Conservation (phyloP, 2,113 vertebrate species). For the Orycteropus afer region DNA sequence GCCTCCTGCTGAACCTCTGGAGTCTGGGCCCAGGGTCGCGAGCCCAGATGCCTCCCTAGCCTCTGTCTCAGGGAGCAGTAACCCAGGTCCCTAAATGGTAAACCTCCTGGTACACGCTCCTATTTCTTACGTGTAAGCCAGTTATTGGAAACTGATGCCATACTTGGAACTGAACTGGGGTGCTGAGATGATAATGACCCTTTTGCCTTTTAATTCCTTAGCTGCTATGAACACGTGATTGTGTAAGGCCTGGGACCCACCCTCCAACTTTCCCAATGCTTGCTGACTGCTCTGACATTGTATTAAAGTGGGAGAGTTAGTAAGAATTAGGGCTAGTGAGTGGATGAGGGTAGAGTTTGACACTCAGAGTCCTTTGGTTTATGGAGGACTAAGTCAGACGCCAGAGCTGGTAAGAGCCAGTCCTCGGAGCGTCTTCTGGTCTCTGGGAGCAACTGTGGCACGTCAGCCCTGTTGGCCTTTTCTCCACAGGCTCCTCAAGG, state of each 20-base stretch:
- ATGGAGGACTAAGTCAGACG: not conserved
- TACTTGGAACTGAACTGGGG: not conserved
- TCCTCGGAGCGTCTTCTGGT: not conserved
- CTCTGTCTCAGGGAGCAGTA: not conserved
- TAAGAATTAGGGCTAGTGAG: conserved; percentile 6
- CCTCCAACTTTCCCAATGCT: not conserved
- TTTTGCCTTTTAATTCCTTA: not conserved
- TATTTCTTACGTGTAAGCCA: not conserved
- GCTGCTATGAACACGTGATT: not conserved
- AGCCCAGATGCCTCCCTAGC: not conserved
- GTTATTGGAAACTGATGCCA: not conserved
- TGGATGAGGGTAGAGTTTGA: not conserved
- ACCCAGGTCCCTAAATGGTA: not conserved
- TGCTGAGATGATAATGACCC: not conserved
- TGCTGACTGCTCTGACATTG: not conserved
- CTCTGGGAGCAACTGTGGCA: not conserved
- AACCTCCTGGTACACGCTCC: not conserved
- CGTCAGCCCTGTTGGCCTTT: conserved; percentile 44
- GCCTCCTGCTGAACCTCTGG: not conserved
- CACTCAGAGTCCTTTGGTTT: not conserved
- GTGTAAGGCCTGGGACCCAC: not conserved
- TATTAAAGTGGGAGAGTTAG: not conserved
- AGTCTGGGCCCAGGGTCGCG: not conserved
- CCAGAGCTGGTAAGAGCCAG: not conserved
- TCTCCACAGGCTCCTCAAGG: conserved; percentile 94